phyloP scores from a whole-genome alignment of 2,888 invertebrate species.

The Tiliacea citrago region DNA sequence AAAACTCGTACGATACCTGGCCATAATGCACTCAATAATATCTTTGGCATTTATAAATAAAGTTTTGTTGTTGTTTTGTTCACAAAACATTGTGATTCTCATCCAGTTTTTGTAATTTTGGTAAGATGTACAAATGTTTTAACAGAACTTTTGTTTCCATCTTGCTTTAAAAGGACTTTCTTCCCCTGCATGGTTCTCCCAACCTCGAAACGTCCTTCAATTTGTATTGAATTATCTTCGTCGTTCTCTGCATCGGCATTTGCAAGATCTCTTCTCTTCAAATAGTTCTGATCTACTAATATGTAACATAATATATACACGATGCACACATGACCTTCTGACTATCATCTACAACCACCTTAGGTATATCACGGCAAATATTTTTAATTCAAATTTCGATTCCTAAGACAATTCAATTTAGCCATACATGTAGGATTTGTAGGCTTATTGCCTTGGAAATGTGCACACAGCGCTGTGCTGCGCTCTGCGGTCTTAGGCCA shows the following conservation, averaged over 20 bases:
- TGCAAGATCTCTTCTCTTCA: not conserved
- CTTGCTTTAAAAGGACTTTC: not conserved
- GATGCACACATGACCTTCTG: not conserved
- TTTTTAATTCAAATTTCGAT: not conserved
- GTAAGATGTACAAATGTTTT: not conserved
- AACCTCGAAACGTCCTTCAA: not conserved
- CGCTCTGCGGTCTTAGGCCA: slow-evolving; percentile 42
- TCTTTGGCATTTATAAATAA: slow-evolving; percentile 41
- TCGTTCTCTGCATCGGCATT: not conserved
- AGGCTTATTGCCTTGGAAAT: slow-evolving; percentile 27
- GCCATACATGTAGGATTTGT: not conserved
- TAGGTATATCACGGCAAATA: not conserved
- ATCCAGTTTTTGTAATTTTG: not conserved
- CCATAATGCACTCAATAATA: slow-evolving; percentile 27
- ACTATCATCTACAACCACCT: not conserved
- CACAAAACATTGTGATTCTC: slow-evolving; percentile 1
- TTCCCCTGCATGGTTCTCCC: not conserved
- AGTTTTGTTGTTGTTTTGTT: no score
- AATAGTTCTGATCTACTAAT: not conserved
- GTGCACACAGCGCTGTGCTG: slow-evolving; percentile 26
- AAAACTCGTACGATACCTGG: slow-evolving; percentile 6
- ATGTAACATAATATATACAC: not conserved
- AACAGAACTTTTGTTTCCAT: not conserved
- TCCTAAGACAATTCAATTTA: not conserved
- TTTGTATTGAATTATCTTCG: not conserved